These are phyloP conservation scores for Aeoliscus strigatus DNA, from an alignment of 2,797 vertebrate genomes.

Conservation along the genomic window DNA sequence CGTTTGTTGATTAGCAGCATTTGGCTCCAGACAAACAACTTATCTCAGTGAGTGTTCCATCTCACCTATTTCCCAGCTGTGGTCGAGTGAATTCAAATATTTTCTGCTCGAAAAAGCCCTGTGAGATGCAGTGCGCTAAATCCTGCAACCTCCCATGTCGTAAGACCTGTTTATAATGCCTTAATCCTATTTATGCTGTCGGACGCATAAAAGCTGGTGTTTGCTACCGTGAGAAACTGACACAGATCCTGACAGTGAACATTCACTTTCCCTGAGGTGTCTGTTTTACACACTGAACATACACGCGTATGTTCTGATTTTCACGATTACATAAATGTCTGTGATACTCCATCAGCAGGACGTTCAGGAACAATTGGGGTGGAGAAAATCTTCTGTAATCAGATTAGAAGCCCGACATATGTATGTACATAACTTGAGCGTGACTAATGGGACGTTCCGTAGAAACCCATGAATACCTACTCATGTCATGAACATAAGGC, in stretches of 20 bases:
- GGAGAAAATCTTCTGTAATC: conserved; percentile 37
- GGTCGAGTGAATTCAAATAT: conserved; percentile 21
- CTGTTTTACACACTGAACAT: too few species aligned
- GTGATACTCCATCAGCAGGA: too few species aligned
- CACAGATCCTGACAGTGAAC: not conserved
- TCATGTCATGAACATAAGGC: too few species aligned
- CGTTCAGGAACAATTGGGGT: conserved; percentile 29
- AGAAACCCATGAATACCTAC: conserved; percentile 1
- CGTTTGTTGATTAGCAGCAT: conserved; percentile 41
- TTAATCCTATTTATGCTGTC: conserved; percentile 50
- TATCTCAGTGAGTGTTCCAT: too few species aligned
- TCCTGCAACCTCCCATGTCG: conserved; percentile 41
- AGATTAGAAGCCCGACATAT: conserved; percentile 45
- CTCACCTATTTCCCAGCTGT: conserved; percentile 36
- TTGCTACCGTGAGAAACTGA: too few species aligned
- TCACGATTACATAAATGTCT: too few species aligned
- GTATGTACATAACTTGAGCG: conserved; percentile 17
- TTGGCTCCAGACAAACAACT: conserved; percentile 29
- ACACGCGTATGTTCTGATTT: too few species aligned
- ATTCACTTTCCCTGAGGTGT: not conserved
- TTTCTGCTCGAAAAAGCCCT: conserved; percentile 28
- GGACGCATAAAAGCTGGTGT: too few species aligned
- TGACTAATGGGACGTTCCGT: conserved; percentile 32
- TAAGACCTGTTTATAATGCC: conserved; percentile 48
- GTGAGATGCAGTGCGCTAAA: conserved; percentile 34